Base-by-base conservation (phyloP, 2,113 vertebrate genomes). In the Microcebus tavaratra region DNA sequence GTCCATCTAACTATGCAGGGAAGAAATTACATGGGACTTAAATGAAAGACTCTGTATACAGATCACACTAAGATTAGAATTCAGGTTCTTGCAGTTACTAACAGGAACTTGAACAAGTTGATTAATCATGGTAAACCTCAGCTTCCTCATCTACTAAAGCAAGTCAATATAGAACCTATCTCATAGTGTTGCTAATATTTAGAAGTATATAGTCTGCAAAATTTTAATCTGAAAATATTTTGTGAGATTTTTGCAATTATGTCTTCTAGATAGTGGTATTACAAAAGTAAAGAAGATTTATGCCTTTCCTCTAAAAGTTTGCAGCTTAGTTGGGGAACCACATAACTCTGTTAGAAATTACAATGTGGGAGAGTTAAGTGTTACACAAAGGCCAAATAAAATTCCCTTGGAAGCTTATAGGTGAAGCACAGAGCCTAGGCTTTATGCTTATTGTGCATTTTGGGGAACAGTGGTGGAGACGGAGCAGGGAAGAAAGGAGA, bases 61-160 rank as follows among this genome's bases (percentile, higher is more conserved):
- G 31, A 4, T 29, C 27, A 34, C 0, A 1, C 0, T 27, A 9
- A 18, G 27, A n/a, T 39, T 79, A 11, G 0, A 93, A n/a, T 63
- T 86, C 36, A 79, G 1, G 0, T 42, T 80, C 31, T 45, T 92
- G 20, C 5, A 55, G 14, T 75, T n/a, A 57, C 29, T n/a, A 10
- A 45, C 11, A 79, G 39, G 45, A 84, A 57, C 15, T 25, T 11
- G 3, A 39, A 2, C 29, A 29, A 39, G 14, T 34, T 48, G 6
- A 53, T 65, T 29, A 3, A 34, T 59, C 8, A 11, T 2, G 10
- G 18, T 29, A 59, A 57, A 6, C 2, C 23, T 92, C 29, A 31
- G 2, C 31, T 57, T 86, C 21, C 12, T 89, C 36, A 70, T 48
- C 45, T 50, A 59, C 4, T 2, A 50, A 83, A 88, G 6, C 20